A percentile compares a stretch with the other conserved stretches of the same genome.
Conservation (phyloP, 2,113 vertebrate species). For the Phalacrocorax aristotelis region DNA sequence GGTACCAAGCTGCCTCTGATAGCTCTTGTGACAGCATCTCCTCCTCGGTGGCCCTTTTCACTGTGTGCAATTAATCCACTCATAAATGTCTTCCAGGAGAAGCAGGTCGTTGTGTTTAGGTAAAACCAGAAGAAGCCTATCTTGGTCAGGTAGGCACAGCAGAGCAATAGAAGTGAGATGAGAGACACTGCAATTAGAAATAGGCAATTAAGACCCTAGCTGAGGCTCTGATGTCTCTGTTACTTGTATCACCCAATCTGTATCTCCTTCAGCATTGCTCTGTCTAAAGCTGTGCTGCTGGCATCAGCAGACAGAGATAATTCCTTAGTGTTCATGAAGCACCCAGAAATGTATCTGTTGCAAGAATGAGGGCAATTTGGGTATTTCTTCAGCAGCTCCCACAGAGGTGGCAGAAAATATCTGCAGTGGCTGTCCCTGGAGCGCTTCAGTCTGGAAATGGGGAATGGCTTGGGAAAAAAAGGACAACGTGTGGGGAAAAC, state of each 20-base stretch:
- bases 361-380: neutral
- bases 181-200: neutral
- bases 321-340: neutral
- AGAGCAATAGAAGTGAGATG: neutral
- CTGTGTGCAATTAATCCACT: accelerated
- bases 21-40: neutral
- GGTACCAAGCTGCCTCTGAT: neutral
- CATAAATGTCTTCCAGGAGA: neutral
- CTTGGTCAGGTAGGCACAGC: neutral
- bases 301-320: neutral
- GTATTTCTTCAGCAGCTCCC: neutral
- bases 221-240: neutral
- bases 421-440: neutral
- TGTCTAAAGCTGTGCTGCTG: neutral
- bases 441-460: neutral
- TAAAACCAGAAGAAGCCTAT: neutral
- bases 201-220: neutral
- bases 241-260: neutral
- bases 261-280: neutral
- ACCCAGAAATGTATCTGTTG: neutral
- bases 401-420: neutral
- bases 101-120: neutral
- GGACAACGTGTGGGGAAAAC: neutral
- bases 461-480: neutral
- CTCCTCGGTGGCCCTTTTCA: neutral